A percentile compares a stretch with the other conserved stretches of the same genome.
These are phyloP conservation scores for Pseudomyrmex dendroicus DNA, from an alignment of 1,140 invertebrate species.

Conservation along the genomic window DNA sequence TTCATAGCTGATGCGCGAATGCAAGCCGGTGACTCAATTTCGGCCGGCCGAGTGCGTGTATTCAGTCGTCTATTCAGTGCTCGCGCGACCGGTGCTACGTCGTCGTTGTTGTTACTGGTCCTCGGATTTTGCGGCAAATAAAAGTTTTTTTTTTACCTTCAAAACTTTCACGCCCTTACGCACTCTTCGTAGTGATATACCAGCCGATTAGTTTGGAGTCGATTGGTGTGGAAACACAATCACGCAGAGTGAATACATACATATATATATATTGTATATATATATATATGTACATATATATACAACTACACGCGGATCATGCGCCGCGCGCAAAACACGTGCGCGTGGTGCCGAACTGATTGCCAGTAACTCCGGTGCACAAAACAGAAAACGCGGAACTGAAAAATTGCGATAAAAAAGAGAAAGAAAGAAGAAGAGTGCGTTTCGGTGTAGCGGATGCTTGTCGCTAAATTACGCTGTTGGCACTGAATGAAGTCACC, in stretches of 20 bases:
- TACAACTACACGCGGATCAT: constrained; percentile 42
- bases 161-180: too few species aligned
- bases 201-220: too few species aligned
- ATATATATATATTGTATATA: neutral
- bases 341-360: constrained; percentile 42
- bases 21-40: constrained; percentile 72
- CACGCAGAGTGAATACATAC: too few species aligned
- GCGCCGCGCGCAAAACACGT: constrained; percentile 62
- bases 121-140: too few species aligned
- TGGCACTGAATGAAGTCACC: constrained; percentile 33
- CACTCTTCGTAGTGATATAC: too few species aligned
- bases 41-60: constrained; percentile 53
- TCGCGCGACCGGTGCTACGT: constrained; percentile 46
- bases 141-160: too few species aligned
- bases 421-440: constrained; percentile 3
- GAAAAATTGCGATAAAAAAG: neutral
- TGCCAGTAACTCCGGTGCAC: neutral
- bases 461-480: neutral
- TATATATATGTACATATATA: too few species aligned
- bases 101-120: neutral
- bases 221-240: too few species aligned
- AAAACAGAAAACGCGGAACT: neutral
- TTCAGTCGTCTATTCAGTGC: constrained; percentile 52
- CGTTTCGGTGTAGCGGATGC: neutral
- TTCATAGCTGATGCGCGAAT: constrained; percentile 67